phyloP scores from a whole-genome alignment of 2,888 invertebrate genomes.

The Nomada goodeniana region DNA sequence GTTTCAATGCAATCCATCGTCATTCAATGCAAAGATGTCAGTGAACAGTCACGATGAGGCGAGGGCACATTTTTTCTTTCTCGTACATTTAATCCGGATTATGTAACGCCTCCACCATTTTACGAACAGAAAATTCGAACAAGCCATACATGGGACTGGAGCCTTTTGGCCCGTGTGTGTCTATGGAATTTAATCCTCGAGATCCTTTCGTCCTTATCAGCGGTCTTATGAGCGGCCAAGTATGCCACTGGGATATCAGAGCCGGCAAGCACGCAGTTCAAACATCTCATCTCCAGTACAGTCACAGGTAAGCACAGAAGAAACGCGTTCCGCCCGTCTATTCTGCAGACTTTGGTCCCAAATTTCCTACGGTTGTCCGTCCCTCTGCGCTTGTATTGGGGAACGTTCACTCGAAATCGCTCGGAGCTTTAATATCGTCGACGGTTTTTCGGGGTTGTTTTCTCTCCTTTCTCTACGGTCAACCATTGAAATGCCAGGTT shows the following conservation, averaged over 20 bases:
- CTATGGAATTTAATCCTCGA: slow-evolving; percentile 95
- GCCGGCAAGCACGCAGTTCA: slow-evolving; percentile 72
- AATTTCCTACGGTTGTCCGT: not conserved
- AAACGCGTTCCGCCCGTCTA: slow-evolving; percentile 18
- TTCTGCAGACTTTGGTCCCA: not conserved
- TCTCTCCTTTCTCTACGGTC: not conserved
- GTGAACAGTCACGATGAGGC: slow-evolving; percentile 5
- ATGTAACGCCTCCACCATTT: slow-evolving; percentile 21
- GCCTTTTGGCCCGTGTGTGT: slow-evolving; percentile 91
- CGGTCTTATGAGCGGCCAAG: slow-evolving; percentile 92
- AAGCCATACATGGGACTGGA: slow-evolving; percentile 92
- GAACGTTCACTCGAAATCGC: not conserved
- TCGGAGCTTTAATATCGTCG: not conserved
- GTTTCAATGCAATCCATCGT: not conserved
- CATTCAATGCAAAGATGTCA: slow-evolving; percentile 11
- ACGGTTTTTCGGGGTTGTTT: not conserved
- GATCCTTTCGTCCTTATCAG: slow-evolving; percentile 92
- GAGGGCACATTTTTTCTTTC: not conserved
- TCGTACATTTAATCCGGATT: slow-evolving; percentile 37
- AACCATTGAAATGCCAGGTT: not conserved
- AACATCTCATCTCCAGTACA: slow-evolving; percentile 74
- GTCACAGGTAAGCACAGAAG: slow-evolving; percentile 75
- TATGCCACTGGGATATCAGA: slow-evolving; percentile 82
- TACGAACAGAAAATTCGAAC: slow-evolving; percentile 92
- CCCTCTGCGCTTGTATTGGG: not conserved